These are phyloP conservation scores for Xyrichtys novacula DNA, from an alignment of 2,797 vertebrate species.

Conservation along the genomic window DNA sequence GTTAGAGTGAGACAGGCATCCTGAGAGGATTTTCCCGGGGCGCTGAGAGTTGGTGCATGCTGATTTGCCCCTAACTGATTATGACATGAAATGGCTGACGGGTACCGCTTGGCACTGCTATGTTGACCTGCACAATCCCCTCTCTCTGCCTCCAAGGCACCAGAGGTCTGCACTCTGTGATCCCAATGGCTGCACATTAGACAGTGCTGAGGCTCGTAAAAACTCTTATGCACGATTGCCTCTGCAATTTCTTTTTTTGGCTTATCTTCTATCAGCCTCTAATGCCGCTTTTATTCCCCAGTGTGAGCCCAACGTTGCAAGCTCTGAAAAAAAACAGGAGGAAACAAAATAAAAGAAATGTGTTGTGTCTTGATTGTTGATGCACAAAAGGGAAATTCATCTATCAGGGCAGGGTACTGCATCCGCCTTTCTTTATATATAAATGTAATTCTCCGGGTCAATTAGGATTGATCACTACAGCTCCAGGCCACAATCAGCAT, in stretches of 20 bases:
- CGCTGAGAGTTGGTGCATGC: constrained; percentile 54
- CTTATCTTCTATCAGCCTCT: constrained; percentile 42
- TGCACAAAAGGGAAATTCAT: constrained; percentile 72
- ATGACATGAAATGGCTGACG: constrained; percentile 73
- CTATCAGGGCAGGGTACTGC: constrained; percentile 76
- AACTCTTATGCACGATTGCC: constrained; percentile 41
- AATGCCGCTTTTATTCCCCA: constrained; percentile 47
- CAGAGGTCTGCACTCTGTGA: constrained; percentile 68
- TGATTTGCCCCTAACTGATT: constrained; percentile 72
- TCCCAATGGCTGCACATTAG: constrained; percentile 67
- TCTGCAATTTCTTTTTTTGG: constrained; percentile 44
- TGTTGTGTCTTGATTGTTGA: constrained; percentile 53
- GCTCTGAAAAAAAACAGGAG: constrained; percentile 32
- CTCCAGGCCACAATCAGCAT: constrained; percentile 84
- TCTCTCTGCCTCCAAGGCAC: constrained; percentile 62
- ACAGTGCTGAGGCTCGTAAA: constrained; percentile 65
- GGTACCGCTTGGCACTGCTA: constrained; percentile 59
- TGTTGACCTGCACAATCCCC: constrained; percentile 71
- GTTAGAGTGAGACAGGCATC: constrained; percentile 37
- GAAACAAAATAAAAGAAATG: constrained; percentile 32
- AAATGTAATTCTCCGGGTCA: constrained; percentile 84
- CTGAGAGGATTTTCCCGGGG: constrained; percentile 54
- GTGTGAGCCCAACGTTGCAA: constrained; percentile 17
- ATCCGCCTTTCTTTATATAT: constrained; percentile 82
- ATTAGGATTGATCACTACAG: constrained; percentile 87